Base-by-base conservation (phyloP, 1,140 invertebrate genomes). In the Ctenoplectra terminalis region DNA sequence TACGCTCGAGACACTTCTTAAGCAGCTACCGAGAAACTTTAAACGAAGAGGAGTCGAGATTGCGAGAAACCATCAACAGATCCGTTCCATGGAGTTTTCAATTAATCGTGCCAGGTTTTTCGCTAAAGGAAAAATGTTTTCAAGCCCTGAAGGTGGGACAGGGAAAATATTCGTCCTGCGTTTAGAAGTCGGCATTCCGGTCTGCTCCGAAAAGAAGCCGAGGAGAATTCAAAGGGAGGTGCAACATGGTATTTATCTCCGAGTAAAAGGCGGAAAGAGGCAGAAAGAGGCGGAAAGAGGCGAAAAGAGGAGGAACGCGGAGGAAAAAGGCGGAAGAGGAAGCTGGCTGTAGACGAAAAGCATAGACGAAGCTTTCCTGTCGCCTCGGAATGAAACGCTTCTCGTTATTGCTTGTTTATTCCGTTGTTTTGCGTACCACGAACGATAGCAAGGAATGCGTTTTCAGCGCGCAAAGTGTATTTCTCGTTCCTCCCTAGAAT, bases 391-490 rank as follows among this genome's bases (percentile, higher is more conserved):
- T 73, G 76, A 77, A 86, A 86, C 70, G 69, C 69, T 50, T 5
- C 81, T 56, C 69, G 69, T 82, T 84, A 82, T 84, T 84, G 82
- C 79, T 75, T 78, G 85, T 81, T 85, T 87, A 75, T 85, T 74
- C 83, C 58, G 79, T 75, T 84, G 66, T 84, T 86, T 84, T 76
- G 82, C 82, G 71, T 85, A 58, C 83, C 74, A 66, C 61, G 61
- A 70, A 71, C 61, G 70, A 84, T 69, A 61, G 37, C 34, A 43
- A 73, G 67, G 60, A 84, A 82, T 46, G 82, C 82, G 70, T 82
- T 86, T 86, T 60, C 56, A 77, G 58, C 73, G 31, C n/a, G 73
- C 60, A 40, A 70, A 74, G 63, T 72, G 82, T 69, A 72, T 61
- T 43, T 71, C 69, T 60, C 40, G 43, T 74, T 60, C 20, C 60